These are phyloP conservation scores for Mustela lutreola DNA, from an alignment of 2,113 vertebrate genomes.

Conservation along the genomic window DNA sequence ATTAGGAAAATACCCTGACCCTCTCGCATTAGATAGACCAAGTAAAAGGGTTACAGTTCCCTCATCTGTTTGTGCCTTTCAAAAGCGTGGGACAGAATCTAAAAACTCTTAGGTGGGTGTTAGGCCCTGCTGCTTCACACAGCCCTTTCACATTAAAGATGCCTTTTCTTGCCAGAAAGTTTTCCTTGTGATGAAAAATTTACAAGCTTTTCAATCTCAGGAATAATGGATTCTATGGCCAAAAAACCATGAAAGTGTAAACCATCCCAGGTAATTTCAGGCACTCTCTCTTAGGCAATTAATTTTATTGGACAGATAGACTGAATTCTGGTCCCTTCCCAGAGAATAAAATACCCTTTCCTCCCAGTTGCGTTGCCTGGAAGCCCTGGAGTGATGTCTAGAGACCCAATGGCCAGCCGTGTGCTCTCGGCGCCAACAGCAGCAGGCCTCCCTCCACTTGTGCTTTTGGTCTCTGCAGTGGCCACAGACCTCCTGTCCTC, in stretches of 20 bases:
- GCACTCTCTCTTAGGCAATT: neutral
- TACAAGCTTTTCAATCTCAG: neutral
- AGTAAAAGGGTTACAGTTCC: neutral
- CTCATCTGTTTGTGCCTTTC: neutral
- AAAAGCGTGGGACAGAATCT: neutral
- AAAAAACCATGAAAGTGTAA: neutral
- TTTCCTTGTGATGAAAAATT: neutral
- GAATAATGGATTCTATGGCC: neutral
- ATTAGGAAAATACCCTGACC: neutral
- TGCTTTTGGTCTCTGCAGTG: neutral
- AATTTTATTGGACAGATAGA: neutral
- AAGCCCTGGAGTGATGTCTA: neutral
- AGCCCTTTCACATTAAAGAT: neutral
- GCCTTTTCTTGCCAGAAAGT: constrained; percentile 29
- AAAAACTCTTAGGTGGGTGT: neutral
- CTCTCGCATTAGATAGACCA: neutral
- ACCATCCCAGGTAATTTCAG: neutral
- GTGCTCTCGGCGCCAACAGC: neutral
- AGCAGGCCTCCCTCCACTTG: neutral
- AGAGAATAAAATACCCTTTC: neutral
- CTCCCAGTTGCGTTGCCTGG: neutral
- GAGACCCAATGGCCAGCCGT: neutral
- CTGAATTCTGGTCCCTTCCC: neutral
- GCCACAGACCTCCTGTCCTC: neutral
- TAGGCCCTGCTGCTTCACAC: too few relatives aligned